Evolutionary conservation across 2,797 vertebrate genomes (phyloP).

Genomic region (Hydrocynus forskahlii): DNA sequence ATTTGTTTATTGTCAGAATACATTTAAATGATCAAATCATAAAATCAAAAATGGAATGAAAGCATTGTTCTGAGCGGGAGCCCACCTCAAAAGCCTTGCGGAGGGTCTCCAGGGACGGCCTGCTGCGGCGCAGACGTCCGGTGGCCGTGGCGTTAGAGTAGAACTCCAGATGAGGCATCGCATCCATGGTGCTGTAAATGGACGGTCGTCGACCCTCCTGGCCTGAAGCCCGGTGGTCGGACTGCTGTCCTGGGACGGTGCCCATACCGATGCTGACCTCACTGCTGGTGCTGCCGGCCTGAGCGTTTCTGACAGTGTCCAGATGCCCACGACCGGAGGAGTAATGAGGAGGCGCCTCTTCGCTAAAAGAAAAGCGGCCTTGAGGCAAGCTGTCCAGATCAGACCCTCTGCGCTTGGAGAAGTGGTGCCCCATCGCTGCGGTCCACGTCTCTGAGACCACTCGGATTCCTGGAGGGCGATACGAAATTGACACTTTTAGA

Average conservation of each 20-base stretch:
- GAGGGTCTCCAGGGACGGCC: conserved; percentile 72
- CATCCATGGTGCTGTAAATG: conserved; percentile 75
- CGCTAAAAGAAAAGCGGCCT: conserved; percentile 55
- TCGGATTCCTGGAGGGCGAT: not conserved
- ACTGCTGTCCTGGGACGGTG: conserved; percentile 23
- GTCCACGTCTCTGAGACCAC: not conserved
- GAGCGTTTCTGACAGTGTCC: not conserved
- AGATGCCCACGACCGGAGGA: conserved; percentile 42
- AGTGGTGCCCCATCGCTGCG: conserved; percentile 67
- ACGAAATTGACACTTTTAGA: not conserved
- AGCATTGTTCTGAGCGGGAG: not conserved
- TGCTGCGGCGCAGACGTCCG: conserved; percentile 47
- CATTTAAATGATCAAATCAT: not conserved
- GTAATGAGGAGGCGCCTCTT: conserved; percentile 60
- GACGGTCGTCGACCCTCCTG: conserved; percentile 63
- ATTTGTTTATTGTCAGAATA: no score
- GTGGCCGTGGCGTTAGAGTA: conserved; percentile 65
- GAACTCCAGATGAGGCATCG: conserved; percentile 69
- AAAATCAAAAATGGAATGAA: not conserved
- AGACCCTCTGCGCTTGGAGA: conserved; percentile 49
- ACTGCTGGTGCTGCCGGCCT: not conserved
- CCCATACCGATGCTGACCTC: conserved; percentile 40
- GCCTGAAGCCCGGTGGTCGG: conserved; percentile 43
- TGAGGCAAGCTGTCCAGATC: not conserved
- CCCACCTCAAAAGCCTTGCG: conserved; percentile 65